These are phyloP conservation scores for Xylocampa areola DNA, from an alignment of 2,888 invertebrate species.

Conservation along the genomic window DNA sequence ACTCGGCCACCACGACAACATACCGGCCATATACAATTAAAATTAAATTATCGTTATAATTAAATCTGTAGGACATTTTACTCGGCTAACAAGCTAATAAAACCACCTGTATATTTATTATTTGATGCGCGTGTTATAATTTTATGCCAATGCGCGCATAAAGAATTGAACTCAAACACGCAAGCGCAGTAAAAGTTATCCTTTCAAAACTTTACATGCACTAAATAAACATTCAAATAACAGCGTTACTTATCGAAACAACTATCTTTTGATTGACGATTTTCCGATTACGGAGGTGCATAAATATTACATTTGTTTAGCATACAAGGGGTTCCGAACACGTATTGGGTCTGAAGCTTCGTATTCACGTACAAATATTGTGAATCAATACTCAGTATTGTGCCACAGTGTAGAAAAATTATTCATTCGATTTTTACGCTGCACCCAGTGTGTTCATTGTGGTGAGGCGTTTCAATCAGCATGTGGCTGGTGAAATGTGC, in stretches of 20 bases:
- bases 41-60: constrained; percentile 28
- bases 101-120: constrained; percentile 49
- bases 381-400: constrained; percentile 36
- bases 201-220: constrained; percentile 42
- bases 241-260: constrained; percentile 64
- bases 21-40: constrained; percentile 16
- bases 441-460: constrained; percentile 16
- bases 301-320: constrained; percentile 82
- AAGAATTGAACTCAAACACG: constrained; percentile 63
- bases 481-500: constrained; percentile 51
- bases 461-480: neutral
- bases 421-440: neutral
- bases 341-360: constrained; percentile 67
- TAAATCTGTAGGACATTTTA: constrained; percentile 12
- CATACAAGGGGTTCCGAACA: constrained; percentile 72
- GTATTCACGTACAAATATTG: constrained; percentile 31
- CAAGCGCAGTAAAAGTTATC: constrained; percentile 56
- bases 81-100: constrained; percentile 8
- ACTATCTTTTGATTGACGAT: constrained; percentile 80
- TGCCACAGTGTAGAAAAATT: constrained; percentile 36
- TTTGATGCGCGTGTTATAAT: constrained; percentile 46
- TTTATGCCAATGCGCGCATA: constrained; percentile 44
- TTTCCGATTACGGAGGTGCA: constrained; percentile 76
- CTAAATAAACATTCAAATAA: constrained; percentile 58
- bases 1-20: too few species aligned